Base-by-base conservation (phyloP, 1,140 invertebrate species). In the Pseudomyrmex gracilis region DNA sequence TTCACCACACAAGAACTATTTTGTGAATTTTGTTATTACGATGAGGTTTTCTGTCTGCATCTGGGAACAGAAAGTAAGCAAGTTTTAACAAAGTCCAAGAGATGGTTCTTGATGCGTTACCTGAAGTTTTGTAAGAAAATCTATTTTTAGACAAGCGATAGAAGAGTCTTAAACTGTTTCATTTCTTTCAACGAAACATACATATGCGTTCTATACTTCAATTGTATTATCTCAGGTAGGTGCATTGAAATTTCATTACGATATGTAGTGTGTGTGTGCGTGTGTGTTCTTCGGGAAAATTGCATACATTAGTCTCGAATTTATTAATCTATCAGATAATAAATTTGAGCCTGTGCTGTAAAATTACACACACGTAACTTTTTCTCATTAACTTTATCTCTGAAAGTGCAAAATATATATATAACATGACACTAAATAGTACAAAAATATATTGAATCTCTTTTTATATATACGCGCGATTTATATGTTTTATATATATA, bases 371-470 rank as follows among this genome's bases (percentile, higher is more conserved):
- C n/a, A 15, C 17, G 3, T 55, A n/a, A 70, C 12, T 55, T 70
- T 55, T 22, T 55, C 17, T 17, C 12, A 53, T 66, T 63, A 34
- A 47, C 43, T 66, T 49, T 66, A 66, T 77, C 17, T 77, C 43
- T 76, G 22, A 7, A 22, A 64, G 9, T 53, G n/a, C 24, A 63
- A 49, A 77, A 34, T 34, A 34, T 34, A 34, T 34, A 34, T 34
- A 34, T 5, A 20, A 78, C 20, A 68, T 47, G 53, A 57, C 34
- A 34, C 34, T 78, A 58, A 78, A 68, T 70, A 78, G 76, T 78
- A 78, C 76, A 78, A 78, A 78, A 58, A 15, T 1, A 34, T 70
- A 78, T 78, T 20, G 22, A 58, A 47, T 60, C 7, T 78, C 58
- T 78, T 57, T 68, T 45, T 17, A 45, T 20, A 34, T 34, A 34